Evolutionary conservation across 53 echinoderm and acorn worm species (phyloP), one percentile per base, ranked within the genome.

Genomic region (Patiria pectinifera): DNA sequence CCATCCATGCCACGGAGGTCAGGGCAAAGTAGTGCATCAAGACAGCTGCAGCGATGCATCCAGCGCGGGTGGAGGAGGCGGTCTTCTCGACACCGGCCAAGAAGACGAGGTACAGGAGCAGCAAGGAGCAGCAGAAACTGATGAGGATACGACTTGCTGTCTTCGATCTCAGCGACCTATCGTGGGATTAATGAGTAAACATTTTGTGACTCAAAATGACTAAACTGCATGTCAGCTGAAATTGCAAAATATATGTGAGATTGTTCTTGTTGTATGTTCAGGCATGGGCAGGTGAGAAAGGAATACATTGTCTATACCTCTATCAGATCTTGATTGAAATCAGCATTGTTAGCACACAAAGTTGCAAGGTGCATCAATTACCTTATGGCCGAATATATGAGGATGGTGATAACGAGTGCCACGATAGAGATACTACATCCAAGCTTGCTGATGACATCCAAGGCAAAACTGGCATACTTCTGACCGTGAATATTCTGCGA

Each of bases 1-100:
- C 80, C 97, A 97, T 97, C 97, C 97, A 97, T 44, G 91, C 87
- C 69, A 96, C 44, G 26, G 96, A 93, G 24, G 96, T 92, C 82
- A 97, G 85, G 24, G 92, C 71, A 83, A 97, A 95, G 92, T 92
- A 96, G 80, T 97, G 97, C 76, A 97, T 76, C 72, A 97, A 82
- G 87, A 86, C 91, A 1, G 93, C 97, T n/a, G 92, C 91, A n/a
- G 89, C 26, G 71, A 94, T 90, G 62, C 97, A 97, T 1, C 96
- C 96, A 2, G 14, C 47, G 48, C 71, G 71, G 48, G 87, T 77
- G 12, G 87, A 87, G 12, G 87, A 87, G 12, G 53, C 1, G 8
- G 76, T 87, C 58, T 35, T 89, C 59, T 92, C 89, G 72, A 95
- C 93, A 4, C 95, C 94, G 75, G 91, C 88, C 74, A 95, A 59